phyloP scores from a whole-genome alignment of 2,888 invertebrate species.

The Gandaritis pyraliata region DNA sequence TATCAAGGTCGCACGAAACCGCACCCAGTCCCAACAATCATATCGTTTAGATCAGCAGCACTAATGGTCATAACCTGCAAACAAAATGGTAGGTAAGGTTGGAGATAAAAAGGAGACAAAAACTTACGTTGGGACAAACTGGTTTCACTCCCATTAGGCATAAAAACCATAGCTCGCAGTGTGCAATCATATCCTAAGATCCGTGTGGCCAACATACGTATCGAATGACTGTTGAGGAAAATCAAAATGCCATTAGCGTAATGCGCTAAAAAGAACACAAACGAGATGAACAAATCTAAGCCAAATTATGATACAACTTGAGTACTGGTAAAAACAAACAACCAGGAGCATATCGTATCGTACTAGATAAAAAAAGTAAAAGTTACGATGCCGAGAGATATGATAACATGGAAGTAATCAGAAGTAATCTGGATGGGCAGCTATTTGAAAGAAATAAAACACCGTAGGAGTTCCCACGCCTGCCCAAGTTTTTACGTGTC shows the following conservation, averaged over 20 bases:
- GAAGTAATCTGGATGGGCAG: constrained; percentile 54
- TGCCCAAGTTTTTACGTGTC: constrained; percentile 54
- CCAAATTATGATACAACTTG: not conserved
- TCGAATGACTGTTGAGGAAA: constrained; percentile 45
- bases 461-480: constrained; percentile 50
- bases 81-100: constrained; percentile 54
- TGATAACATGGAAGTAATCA: constrained; percentile 40
- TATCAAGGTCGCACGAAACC: constrained; percentile 45
- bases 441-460: constrained; percentile 58
- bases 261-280: constrained; percentile 26
- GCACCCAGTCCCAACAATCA: constrained; percentile 47
- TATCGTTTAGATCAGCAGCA: constrained; percentile 51
- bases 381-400: not conserved
- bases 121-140: constrained; percentile 60
- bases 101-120: constrained; percentile 65
- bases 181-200: constrained; percentile 63
- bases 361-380: not conserved
- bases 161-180: constrained; percentile 54
- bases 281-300: constrained; percentile 13
- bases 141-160: constrained; percentile 53
- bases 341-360: not conserved
- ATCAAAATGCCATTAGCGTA: constrained; percentile 36
- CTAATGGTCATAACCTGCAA: constrained; percentile 64
- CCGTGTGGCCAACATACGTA: constrained; percentile 61
- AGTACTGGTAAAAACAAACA: constrained; percentile 8